Evolutionary conservation across 2,113 vertebrate genomes (phyloP), one percentile per base, ranked within the genome.

Genomic region (Larimichthys polyactis): DNA sequence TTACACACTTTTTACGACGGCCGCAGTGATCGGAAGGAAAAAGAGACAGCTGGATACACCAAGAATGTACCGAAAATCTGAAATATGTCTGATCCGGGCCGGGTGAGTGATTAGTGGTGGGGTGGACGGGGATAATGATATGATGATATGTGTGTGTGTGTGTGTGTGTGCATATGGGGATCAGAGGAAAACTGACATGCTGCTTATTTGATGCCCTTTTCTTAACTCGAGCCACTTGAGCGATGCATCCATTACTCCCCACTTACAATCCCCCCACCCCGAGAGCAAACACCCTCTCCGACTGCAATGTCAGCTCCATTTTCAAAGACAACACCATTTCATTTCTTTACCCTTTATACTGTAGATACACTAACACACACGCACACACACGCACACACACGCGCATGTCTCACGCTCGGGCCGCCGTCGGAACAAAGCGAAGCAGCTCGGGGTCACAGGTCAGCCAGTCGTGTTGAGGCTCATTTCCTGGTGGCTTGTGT

Each of bases 351-450:
- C 57, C 16, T 17, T 62, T 12, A 20, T 14, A 24, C 24, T 27
- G 5, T 43, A 48, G 5, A 74, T 10, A 49, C 32, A 63, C 32
- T 70, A 19, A 48, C 19, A 64, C 27, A 24, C 49, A 10, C 22
- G 32, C 15, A 1, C 55, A 27, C 43, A 48, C 19, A 64, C 27
- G 20, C 49, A 10, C 22, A 43, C 16, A 1, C 55, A 16, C 43
- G 36, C 6, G 3, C 49, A 60, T 8, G 12, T 11, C 77, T 75
- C 48, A 49, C 19, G 63, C 43, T 29, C 9, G 40, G 36, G 48
- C 46, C 14, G 91, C 92, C 90, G 95, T 96, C 20, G 22, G 74
- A 83, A 66, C 57, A 83, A 77, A 87, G 76, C 43, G 46, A 49
- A 70, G 54, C 49, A 46, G 60, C 12, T 54, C 29, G 0, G n/a